Conservation (phyloP, 1,140 invertebrate species). For the Asobara japonica region DNA sequence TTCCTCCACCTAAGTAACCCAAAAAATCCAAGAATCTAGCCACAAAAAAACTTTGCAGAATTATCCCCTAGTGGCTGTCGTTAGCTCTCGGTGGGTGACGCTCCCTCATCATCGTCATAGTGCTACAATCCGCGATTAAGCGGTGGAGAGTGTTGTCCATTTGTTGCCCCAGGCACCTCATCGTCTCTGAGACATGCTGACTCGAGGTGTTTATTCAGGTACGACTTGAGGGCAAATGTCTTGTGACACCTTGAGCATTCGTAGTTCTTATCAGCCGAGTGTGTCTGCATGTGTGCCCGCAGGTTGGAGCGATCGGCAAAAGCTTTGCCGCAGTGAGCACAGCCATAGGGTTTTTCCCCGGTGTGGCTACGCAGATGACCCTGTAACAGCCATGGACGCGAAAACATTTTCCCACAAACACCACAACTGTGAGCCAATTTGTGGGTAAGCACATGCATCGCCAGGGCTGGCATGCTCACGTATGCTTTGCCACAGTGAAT, state of each 20-base stretch:
- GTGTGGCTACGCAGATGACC: constrained; percentile 97
- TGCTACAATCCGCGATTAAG: constrained; percentile 61
- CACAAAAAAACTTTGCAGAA: background rate
- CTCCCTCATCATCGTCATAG: constrained; percentile 30
- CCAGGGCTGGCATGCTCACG: constrained; percentile 97
- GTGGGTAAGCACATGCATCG: constrained; percentile 98
- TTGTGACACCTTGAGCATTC: constrained; percentile 94
- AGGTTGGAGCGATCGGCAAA: constrained; percentile 98
- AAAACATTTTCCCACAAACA: constrained; percentile 98
- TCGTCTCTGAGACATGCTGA: constrained; percentile 82
- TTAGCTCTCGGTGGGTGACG: background rate
- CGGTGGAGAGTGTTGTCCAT: constrained; percentile 40
- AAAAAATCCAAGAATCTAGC: background rate
- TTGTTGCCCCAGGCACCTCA: constrained; percentile 31
- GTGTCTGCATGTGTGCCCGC: constrained; percentile 99
- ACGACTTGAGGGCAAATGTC: constrained; percentile 97
- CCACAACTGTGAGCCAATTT: constrained; percentile 94
- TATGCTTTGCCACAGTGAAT: constrained; percentile 96
- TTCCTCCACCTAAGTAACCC: background rate
- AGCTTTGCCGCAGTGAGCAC: constrained; percentile 97
- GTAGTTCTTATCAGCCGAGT: constrained; percentile 96
- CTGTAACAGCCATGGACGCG: constrained; percentile 96
- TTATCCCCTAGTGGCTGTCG: background rate
- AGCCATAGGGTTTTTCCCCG: constrained; percentile 98
- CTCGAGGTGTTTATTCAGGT: constrained; percentile 98